Base-by-base conservation (phyloP, 1,140 invertebrate genomes). In the Berghia stephanieae region DNA sequence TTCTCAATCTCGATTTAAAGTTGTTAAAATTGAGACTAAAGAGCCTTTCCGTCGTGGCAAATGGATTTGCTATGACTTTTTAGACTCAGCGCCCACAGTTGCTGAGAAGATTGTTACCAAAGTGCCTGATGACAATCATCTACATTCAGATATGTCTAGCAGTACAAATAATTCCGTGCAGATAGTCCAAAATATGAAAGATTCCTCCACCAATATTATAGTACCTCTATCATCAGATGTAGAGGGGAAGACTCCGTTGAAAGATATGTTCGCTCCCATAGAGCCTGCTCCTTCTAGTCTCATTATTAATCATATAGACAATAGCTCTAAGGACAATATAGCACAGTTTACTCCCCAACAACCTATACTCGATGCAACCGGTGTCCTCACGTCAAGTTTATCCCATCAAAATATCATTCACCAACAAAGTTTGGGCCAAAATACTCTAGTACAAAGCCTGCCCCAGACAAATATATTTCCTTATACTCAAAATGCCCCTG, bases 11-110 rank as follows among this genome's bases (percentile, higher is more conserved):
- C 67, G 87, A 79, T 98, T 98, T 89, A 96, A 96, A 92, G 96
- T 98, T 81, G 96, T 98, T 34, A 98, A 98, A 92, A 96, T 98
- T 78, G 96, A 96, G 89, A 97, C 95, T 34, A 85, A 85, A 77
- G 96, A 98, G 89, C 96, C 96, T 4, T 97, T 98, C 85, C 94
- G 94, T 82, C 92, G 96, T 52, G 97, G 97, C 36, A 91, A 96
- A 84, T 98, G 97, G 97, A 94, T 94, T 83, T 98, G 96, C 90
- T 95, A 96, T 93, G 96, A 98, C 89, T 98, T 96, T 90, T 91
- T 96, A 84, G 96, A 98, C 91, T 94, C 86, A 93, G 94, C 73
- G 92, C 92, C 71, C 80, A 77, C 70, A 21, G 2, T 63, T 36
- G 42, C 68, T 24, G 79, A 81, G 63, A 83, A 82, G 80, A 80